phyloP scores from a whole-genome alignment of 2,888 invertebrate genomes.

The Dasysyrphus albostriatus region DNA sequence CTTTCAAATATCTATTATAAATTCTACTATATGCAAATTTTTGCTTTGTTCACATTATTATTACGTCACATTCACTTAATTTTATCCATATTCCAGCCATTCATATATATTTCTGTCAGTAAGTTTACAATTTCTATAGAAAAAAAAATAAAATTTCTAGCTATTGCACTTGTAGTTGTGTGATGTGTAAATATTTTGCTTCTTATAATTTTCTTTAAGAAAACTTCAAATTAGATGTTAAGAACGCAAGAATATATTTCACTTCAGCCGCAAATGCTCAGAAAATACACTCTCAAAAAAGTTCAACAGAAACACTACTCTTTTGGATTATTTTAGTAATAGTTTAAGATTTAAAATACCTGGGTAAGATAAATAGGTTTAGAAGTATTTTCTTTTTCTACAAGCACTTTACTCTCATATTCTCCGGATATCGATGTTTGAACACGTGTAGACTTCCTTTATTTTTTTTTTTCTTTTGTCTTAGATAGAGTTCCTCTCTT shows the following conservation, averaged over 20 bases:
- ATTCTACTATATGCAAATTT: not conserved
- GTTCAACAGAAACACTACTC: not conserved
- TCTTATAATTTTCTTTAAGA: not conserved
- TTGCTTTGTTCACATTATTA: not conserved
- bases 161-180: not conserved
- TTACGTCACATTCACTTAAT: conserved; percentile 27
- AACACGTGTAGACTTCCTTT: not conserved
- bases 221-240: not conserved
- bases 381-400: no score
- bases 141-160: not conserved
- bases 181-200: not conserved
- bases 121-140: not conserved
- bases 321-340: not conserved
- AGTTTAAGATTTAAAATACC: not conserved
- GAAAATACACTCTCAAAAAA: not conserved
- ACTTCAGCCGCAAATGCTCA: not conserved
- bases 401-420: not conserved
- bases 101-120: conserved; percentile 4
- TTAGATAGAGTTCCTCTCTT: not conserved
- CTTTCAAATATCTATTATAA: no score
- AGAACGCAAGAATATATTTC: not conserved
- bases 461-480: not conserved
- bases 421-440: not conserved
- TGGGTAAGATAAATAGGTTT: not conserved
- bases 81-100: not conserved